phyloP scores from a whole-genome alignment of 2,797 vertebrate genomes.

The Falco peregrinus region DNA sequence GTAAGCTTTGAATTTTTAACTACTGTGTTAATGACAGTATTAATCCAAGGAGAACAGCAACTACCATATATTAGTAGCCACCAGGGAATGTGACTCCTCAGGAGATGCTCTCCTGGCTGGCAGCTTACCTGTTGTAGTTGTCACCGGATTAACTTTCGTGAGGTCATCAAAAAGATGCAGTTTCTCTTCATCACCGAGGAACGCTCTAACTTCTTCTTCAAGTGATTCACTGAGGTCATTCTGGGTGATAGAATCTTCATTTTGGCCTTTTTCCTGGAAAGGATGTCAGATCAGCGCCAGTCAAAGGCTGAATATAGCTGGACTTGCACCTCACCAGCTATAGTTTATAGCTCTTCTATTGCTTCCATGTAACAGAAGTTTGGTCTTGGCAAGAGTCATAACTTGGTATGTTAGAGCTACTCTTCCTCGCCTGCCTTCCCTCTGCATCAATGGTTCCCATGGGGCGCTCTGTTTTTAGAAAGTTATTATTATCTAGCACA shows the following conservation, averaged over 20 bases:
- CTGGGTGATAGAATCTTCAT: slow-evolving; percentile 30
- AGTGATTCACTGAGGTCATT: slow-evolving; percentile 73
- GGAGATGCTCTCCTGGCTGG: not conserved
- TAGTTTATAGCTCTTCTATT: not conserved
- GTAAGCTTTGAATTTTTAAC: not conserved
- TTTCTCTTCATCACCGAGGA: slow-evolving; percentile 84
- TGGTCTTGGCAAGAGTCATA: not conserved
- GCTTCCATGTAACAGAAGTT: not conserved
- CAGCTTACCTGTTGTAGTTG: slow-evolving; percentile 86
- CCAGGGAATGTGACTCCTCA: not conserved
- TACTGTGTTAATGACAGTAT: not conserved
- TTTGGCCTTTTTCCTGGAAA: slow-evolving; percentile 77
- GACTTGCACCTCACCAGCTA: not conserved
- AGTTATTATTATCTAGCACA: not conserved
- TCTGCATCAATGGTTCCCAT: not conserved
- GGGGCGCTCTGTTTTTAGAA: not conserved
- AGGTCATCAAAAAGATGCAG: slow-evolving; percentile 92
- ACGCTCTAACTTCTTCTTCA: slow-evolving; percentile 84
- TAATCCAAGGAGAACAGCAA: not conserved
- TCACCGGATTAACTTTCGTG: slow-evolving; percentile 95
- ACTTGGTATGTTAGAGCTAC: not conserved
- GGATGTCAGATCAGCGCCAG: slow-evolving; percentile 5
- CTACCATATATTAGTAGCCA: not conserved
- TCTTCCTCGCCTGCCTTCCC: not conserved
- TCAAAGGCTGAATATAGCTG: not conserved